These are phyloP conservation scores for Bubo scandiacus DNA, from an alignment of 2,113 vertebrate species.

Conservation along the genomic window DNA sequence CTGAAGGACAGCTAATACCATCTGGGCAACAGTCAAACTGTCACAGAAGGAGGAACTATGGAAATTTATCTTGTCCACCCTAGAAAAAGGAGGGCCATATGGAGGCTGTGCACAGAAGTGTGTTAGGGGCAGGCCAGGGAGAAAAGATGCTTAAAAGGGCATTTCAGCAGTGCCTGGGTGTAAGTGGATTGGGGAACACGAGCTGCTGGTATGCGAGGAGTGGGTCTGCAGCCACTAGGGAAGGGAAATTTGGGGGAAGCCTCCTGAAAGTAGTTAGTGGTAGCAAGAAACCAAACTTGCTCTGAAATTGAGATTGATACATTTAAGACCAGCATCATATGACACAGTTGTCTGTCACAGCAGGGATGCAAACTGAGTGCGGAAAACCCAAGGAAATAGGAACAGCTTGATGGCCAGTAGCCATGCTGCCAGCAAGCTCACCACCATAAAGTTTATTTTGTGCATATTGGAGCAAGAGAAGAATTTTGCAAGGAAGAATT, in stretches of 20 bases:
- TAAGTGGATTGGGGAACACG: neutral
- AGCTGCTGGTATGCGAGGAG: neutral
- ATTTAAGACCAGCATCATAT: neutral
- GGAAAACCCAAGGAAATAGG: neutral
- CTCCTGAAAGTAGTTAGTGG: neutral
- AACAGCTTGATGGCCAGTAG: neutral
- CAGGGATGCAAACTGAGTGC: neutral
- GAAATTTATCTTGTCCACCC: neutral
- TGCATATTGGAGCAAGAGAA: neutral
- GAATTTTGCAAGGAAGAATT: neutral
- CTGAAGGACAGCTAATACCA: neutral
- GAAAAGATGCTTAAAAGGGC: neutral
- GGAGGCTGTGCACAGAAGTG: neutral
- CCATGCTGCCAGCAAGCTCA: neutral
- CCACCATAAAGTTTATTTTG: neutral
- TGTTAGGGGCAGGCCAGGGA: neutral
- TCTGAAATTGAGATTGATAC: neutral
- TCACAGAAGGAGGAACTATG: neutral
- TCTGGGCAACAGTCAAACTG: neutral
- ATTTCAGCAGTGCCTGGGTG: neutral
- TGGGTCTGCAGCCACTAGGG: neutral
- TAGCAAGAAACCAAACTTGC: neutral
- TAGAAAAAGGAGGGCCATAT: neutral
- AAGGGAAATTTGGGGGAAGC: neutral
- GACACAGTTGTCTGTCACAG: neutral